phyloP scores from a whole-genome alignment of 2,113 vertebrate genomes.

The Petaurus breviceps region DNA sequence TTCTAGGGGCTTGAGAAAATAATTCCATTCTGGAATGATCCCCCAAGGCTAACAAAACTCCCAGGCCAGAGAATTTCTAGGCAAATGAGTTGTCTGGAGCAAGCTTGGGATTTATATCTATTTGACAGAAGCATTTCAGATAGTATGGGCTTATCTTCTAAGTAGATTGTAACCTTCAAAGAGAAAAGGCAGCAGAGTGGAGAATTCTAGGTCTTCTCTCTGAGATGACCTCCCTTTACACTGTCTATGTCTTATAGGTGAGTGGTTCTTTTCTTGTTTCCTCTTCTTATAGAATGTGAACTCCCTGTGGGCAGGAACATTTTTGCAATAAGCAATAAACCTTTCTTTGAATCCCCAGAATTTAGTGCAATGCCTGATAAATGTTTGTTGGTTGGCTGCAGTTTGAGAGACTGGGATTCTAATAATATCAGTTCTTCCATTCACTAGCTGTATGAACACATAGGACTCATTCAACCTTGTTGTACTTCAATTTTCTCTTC shows the following conservation, averaged over 20 bases:
- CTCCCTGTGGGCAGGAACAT: background rate
- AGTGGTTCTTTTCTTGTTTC: background rate
- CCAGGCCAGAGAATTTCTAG: background rate
- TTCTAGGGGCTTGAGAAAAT: background rate
- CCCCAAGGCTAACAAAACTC: background rate
- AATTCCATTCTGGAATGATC: background rate
- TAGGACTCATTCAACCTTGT: background rate
- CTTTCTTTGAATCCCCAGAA: background rate
- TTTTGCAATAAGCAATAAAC: background rate
- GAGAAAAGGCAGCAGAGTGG: background rate
- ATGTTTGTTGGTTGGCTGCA: no score
- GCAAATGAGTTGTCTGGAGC: background rate
- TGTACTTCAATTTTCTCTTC: background rate
- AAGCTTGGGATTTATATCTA: background rate
- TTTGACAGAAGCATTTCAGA: background rate
- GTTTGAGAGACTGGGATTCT: background rate
- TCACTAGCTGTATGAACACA: background rate
- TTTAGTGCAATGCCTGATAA: background rate
- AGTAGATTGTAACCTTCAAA: background rate
- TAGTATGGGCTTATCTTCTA: background rate
- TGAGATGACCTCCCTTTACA: background rate
- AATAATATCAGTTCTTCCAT: background rate
- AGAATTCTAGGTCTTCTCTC: background rate
- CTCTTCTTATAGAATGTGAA: background rate
- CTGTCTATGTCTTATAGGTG: background rate